Conservation (phyloP, 2,797 vertebrate species). For the Tapirus indicus region DNA sequence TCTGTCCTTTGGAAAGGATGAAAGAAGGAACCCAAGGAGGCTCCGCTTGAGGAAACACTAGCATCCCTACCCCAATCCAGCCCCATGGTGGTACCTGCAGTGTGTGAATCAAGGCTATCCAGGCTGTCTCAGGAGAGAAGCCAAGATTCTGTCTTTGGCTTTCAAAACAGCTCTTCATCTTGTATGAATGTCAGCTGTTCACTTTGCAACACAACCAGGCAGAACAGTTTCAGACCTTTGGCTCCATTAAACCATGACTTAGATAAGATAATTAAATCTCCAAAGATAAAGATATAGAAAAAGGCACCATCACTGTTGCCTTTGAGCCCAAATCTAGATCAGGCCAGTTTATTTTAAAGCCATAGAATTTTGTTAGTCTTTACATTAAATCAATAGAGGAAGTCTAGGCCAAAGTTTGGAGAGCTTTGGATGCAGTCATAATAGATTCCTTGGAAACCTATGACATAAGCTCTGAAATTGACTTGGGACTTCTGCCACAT, state of each 20-base stretch:
- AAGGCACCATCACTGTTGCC: background rate
- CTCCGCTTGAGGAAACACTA: constrained; percentile 46
- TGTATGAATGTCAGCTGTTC: constrained; percentile 69
- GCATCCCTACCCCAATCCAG: background rate
- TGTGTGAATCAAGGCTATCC: constrained; percentile 60
- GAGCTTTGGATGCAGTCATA: constrained; percentile 31
- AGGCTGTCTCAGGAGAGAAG: constrained; percentile 56
- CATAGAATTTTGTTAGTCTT: constrained; percentile 66
- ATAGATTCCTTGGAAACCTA: constrained; percentile 39
- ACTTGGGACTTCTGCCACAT: constrained; percentile 52
- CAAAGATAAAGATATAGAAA: constrained; percentile 69
- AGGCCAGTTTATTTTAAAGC: constrained; percentile 70
- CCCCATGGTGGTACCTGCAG: background rate
- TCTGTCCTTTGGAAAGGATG: constrained; percentile 41
- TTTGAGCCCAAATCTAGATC: constrained; percentile 58
- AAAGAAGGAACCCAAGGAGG: background rate
- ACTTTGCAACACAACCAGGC: constrained; percentile 66
- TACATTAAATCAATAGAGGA: constrained; percentile 70
- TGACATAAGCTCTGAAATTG: constrained; percentile 36
- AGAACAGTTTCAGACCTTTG: constrained; percentile 70
- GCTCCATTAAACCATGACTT: constrained; percentile 67
- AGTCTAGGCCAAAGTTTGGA: constrained; percentile 58
- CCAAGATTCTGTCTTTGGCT: constrained; percentile 75
- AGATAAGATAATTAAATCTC: constrained; percentile 71
- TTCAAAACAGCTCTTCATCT: constrained; percentile 77